Conservation (phyloP, 2,888 invertebrate genomes). For the Sabellastarte sp. region DNA sequence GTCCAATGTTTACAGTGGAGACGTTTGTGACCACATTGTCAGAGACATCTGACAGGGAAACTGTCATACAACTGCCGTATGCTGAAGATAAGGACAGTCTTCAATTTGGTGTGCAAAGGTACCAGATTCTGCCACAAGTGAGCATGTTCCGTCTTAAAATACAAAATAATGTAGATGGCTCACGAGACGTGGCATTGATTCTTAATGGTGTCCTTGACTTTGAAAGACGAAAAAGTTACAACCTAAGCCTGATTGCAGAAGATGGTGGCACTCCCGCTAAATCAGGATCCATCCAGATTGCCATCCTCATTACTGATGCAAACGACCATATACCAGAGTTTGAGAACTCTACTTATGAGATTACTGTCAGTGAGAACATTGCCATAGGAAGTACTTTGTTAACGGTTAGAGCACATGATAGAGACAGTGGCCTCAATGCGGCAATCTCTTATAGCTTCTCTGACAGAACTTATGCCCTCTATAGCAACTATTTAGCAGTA, state of each 20-base stretch:
- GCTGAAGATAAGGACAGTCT: slow-evolving; percentile 29
- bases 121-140: slow-evolving; percentile 19
- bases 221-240: slow-evolving; percentile 14
- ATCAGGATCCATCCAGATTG: slow-evolving; percentile 24
- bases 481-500: neutral
- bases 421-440: slow-evolving; percentile 25
- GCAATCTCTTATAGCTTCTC: neutral
- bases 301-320: slow-evolving; percentile 24
- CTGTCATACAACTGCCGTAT: slow-evolving; percentile 23
- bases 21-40: slow-evolving; percentile 18
- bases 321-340: slow-evolving; percentile 29
- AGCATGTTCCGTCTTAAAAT: slow-evolving; percentile 18
- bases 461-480: neutral
- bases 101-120: slow-evolving; percentile 17
- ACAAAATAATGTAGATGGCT: slow-evolving; percentile 14
- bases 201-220: slow-evolving; percentile 17
- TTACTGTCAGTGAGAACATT: slow-evolving; percentile 19
- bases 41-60: slow-evolving; percentile 24
- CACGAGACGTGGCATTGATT: slow-evolving; percentile 12
- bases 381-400: slow-evolving; percentile 13
- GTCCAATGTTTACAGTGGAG: slow-evolving; percentile 22
- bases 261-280: slow-evolving; percentile 20
- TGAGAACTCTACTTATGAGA: slow-evolving; percentile 23
- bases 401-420: slow-evolving; percentile 27
- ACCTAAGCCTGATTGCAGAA: slow-evolving; percentile 13